A percentile compares a stretch with the other conserved stretches of the same genome.
phyloP scores from a whole-genome alignment of 2,797 vertebrate species.

The Mionectes olivaceus region DNA sequence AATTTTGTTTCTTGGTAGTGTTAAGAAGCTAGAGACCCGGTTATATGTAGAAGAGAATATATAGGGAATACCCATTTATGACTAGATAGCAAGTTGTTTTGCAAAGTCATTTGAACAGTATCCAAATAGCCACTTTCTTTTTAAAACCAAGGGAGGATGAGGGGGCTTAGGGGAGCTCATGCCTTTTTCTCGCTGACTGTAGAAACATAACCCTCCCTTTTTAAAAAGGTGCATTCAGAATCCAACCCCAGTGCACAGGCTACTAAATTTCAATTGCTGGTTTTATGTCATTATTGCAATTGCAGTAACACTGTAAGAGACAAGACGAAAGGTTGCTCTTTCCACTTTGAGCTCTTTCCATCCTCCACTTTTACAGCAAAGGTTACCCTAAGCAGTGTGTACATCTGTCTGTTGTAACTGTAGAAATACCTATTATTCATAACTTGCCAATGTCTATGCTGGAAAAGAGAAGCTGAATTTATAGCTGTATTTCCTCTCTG shows the following conservation, averaged over 20 bases:
- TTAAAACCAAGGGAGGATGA: not conserved
- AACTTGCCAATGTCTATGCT: constrained; percentile 26
- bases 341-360: constrained; percentile 10
- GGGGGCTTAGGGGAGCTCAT: not conserved
- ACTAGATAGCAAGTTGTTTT: not conserved
- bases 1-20: not conserved
- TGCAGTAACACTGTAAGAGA: constrained; percentile 8
- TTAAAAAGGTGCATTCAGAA: not conserved
- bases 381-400: constrained; percentile 26
- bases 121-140: not conserved
- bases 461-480: constrained; percentile 54
- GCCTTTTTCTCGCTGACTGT: not conserved
- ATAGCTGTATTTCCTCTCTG: constrained; percentile 33
- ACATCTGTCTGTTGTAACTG: constrained; percentile 10
- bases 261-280: constrained; percentile 15
- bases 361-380: not conserved
- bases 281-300: constrained; percentile 22
- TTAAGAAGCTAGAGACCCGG: not conserved
- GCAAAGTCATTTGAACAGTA: not conserved
- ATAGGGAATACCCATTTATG: not conserved
- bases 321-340: constrained; percentile 23
- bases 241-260: not conserved
- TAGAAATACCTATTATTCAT: constrained; percentile 46
- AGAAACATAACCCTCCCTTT: not conserved
- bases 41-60: not conserved